phyloP scores from a whole-genome alignment of 1,140 invertebrate genomes.

The Bombus terrestris region DNA sequence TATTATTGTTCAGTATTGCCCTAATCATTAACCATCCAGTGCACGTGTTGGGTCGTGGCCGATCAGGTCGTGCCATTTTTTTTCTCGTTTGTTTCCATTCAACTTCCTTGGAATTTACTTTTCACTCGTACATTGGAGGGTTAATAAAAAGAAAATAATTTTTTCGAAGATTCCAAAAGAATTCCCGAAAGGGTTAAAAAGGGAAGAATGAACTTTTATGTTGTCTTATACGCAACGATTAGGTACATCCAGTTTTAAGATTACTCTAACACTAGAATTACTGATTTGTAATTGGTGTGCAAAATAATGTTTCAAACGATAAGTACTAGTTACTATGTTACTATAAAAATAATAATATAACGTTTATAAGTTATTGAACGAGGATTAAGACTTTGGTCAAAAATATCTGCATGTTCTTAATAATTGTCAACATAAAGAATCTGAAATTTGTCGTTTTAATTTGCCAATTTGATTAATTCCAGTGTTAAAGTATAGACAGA shows the following conservation, averaged over 20 bases:
- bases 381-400: too few species aligned
- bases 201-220: not conserved
- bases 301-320: not conserved
- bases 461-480: not conserved
- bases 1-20: not conserved
- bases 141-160: not conserved
- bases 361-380: too few species aligned
- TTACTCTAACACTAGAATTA: not conserved
- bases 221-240: not conserved
- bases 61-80: too few species aligned
- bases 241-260: not conserved
- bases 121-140: too few species aligned
- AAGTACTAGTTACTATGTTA: too few species aligned
- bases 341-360: too few species aligned
- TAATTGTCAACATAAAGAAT: too few species aligned
- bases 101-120: too few species aligned
- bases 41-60: too few species aligned
- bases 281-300: not conserved
- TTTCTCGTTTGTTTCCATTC: too few species aligned
- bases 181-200: not conserved
- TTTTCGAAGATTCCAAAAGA: not conserved
- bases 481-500: not conserved
- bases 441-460: too few species aligned
- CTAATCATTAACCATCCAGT: not conserved
- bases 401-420: too few species aligned